Percentiles rank a stretch among this genome's conserved stretches.
phyloP scores from a whole-genome alignment of 2,113 vertebrate genomes.

The Brachionichthys hirsutus region DNA sequence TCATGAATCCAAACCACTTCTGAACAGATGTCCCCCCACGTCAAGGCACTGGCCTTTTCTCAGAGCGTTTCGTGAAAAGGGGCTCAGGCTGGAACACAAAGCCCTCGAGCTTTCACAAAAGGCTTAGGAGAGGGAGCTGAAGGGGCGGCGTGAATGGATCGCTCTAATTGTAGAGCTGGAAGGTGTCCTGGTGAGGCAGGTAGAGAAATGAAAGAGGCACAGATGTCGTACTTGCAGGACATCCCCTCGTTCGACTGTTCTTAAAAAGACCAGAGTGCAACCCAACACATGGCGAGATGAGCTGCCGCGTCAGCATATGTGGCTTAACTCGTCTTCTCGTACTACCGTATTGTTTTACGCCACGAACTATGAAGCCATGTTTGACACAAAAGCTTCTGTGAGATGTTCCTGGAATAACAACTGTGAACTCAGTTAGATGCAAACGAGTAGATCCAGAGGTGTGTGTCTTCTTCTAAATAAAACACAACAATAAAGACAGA shows the following conservation, averaged over 20 bases:
- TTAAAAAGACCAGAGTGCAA: neutral
- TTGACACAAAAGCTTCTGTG: too few species aligned
- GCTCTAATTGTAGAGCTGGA: slow-evolving; percentile 62
- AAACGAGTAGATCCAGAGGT: too few species aligned
- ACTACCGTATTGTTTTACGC: too few species aligned
- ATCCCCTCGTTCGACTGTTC: slow-evolving; percentile 27
- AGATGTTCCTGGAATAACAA: too few species aligned
- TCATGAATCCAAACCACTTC: slow-evolving; percentile 60
- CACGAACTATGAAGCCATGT: too few species aligned
- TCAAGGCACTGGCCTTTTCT: slow-evolving; percentile 47
- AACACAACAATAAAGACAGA: too few species aligned
- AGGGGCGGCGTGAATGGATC: slow-evolving; percentile 52
- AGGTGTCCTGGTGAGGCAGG: slow-evolving; percentile 55
- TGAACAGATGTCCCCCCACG: slow-evolving; percentile 67
- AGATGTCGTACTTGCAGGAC: slow-evolving; percentile 57
- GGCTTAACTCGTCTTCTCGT: too few species aligned
- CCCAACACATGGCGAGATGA: neutral
- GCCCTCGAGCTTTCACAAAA: slow-evolving; percentile 50
- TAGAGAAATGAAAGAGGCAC: slow-evolving; percentile 56
- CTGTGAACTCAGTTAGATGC: too few species aligned
- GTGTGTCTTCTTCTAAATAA: too few species aligned
- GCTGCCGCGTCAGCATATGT: neutral
- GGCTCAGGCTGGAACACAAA: slow-evolving; percentile 63
- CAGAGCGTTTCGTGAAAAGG: slow-evolving; percentile 44
- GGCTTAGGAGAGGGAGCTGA: slow-evolving; percentile 41